A percentile compares a stretch with the other conserved stretches of the same genome.
phyloP scores from a whole-genome alignment of 2,888 invertebrate species.

The Dicycla oo region DNA sequence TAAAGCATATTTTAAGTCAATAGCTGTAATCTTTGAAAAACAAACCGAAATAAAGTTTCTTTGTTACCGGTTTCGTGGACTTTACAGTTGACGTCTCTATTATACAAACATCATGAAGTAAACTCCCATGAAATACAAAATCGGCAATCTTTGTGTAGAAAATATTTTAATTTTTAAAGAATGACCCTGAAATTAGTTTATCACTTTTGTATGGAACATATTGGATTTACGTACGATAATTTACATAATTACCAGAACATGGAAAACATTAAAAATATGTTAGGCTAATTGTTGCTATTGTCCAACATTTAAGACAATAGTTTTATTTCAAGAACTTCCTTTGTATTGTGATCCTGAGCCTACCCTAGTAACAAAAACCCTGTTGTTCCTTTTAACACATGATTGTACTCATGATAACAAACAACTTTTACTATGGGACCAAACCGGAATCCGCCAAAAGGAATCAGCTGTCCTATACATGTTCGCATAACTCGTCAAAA shows the following conservation, averaged over 20 bases:
- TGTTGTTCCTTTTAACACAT: too few species aligned
- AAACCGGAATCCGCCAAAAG: too few species aligned
- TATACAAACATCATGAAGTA: not conserved
- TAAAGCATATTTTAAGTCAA: slow-evolving; percentile 9
- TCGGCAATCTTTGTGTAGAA: not conserved
- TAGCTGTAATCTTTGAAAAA: slow-evolving; percentile 21
- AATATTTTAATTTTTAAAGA: slow-evolving; percentile 14
- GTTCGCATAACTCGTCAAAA: too few species aligned
- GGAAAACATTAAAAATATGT: too few species aligned
- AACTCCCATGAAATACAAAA: slow-evolving; percentile 10
- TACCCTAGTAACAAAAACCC: too few species aligned
- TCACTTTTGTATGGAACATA: slow-evolving; percentile 7
- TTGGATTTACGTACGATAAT: not conserved
- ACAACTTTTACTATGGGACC: too few species aligned
- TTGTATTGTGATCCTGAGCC: too few species aligned
- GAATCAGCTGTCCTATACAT: too few species aligned
- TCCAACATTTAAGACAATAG: too few species aligned
- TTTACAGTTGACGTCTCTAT: slow-evolving; percentile 4
- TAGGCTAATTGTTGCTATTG: too few species aligned
- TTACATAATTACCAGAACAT: not conserved
- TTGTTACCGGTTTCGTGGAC: not conserved
- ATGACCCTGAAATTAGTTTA: slow-evolving; percentile 21
- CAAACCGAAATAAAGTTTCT: not conserved
- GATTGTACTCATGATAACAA: too few species aligned
- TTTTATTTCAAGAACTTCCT: too few species aligned